These are phyloP conservation scores for Oreochromis spilurus DNA, from an alignment of 2,113 vertebrate species.

Conservation along the genomic window DNA sequence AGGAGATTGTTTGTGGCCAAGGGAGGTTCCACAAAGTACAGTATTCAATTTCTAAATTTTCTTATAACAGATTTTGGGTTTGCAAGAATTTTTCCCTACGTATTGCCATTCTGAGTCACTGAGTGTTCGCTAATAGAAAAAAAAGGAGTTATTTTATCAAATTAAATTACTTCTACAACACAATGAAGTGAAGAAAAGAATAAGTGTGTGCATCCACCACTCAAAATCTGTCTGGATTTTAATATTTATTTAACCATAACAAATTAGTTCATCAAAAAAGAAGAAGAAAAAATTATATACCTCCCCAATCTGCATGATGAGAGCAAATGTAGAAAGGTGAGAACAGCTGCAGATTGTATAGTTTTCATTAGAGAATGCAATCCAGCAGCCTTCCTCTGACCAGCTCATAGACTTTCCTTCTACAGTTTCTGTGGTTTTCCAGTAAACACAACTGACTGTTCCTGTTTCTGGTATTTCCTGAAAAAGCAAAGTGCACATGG, in stretches of 20 bases:
- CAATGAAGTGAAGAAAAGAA: neutral
- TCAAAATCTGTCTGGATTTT: neutral
- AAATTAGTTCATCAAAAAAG: neutral
- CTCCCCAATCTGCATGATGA: slow-evolving; percentile 72
- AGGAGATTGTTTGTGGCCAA: neutral
- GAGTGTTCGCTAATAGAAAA: neutral
- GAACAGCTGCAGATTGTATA: slow-evolving; percentile 71
- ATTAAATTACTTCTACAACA: neutral
- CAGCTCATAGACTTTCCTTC: slow-evolving; percentile 29
- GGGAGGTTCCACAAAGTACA: neutral
- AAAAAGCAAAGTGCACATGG: neutral
- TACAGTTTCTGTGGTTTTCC: slow-evolving; percentile 14
- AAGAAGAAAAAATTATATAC: neutral
- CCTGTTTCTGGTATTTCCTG: slow-evolving; percentile 26
- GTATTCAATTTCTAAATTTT: neutral
- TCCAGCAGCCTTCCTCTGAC: slow-evolving; percentile 64
- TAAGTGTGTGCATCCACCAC: neutral
- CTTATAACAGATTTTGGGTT: neutral
- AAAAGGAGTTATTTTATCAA: neutral
- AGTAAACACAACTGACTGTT: slow-evolving; percentile 71
- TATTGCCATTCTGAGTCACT: neutral
- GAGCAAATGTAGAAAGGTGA: slow-evolving; percentile 72
- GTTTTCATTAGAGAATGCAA: slow-evolving; percentile 14
- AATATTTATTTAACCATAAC: neutral
- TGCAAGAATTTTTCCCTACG: accelerated